These are phyloP conservation scores for Pectinophora gossypiella DNA, from an alignment of 1,140 invertebrate species.

Conservation along the genomic window DNA sequence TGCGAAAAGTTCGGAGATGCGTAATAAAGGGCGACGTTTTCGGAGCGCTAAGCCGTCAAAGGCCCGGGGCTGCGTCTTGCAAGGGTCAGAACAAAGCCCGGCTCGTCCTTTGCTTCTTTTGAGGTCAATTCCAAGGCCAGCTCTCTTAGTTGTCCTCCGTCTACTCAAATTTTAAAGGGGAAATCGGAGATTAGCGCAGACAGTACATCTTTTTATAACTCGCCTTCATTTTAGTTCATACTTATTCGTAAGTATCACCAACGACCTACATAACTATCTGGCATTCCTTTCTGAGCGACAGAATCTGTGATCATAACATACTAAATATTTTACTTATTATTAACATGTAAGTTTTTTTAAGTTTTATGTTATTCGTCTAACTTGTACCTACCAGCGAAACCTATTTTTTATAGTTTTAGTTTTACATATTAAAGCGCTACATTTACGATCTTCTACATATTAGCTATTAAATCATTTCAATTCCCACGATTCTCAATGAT, in stretches of 20 bases:
- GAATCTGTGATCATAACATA: too few species aligned
- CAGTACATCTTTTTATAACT: too few species aligned
- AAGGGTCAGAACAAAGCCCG: conserved; percentile 49
- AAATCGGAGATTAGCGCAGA: not conserved
- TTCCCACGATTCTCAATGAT: conserved; percentile 2
- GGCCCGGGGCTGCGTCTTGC: conserved; percentile 29
- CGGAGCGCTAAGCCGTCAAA: conserved; percentile 28
- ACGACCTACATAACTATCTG: too few species aligned
- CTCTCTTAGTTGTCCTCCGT: conserved; percentile 10
- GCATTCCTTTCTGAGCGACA: too few species aligned
- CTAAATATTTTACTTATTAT: too few species aligned
- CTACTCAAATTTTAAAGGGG: conserved; percentile 1
- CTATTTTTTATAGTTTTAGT: not conserved
- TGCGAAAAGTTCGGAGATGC: conserved; percentile 5
- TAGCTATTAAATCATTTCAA: not conserved
- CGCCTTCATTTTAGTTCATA: too few species aligned
- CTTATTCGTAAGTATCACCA: too few species aligned
- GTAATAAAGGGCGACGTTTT: conserved; percentile 37
- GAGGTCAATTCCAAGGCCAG: conserved; percentile 51
- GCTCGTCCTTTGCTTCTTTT: conserved; percentile 31
- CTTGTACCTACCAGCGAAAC: not conserved
- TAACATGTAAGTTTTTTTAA: too few species aligned
- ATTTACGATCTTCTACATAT: not conserved
- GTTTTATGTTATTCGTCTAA: too few species aligned
- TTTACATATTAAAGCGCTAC: not conserved